phyloP scores from a whole-genome alignment of 2,888 invertebrate genomes.

The Agrotis ipsilon region DNA sequence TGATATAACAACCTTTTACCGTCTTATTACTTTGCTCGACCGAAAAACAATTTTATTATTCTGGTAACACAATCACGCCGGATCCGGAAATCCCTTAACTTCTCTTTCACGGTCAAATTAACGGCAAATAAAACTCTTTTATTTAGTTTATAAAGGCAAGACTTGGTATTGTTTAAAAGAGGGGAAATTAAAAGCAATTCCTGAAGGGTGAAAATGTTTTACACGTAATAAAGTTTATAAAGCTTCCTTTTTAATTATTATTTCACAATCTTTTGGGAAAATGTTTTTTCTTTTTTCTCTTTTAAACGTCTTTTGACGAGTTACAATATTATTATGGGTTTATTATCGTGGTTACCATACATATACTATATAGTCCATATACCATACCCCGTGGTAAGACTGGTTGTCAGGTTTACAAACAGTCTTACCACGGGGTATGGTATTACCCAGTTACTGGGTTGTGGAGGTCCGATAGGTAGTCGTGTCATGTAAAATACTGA shows the following conservation, averaged over 20 bases:
- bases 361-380: too few species aligned
- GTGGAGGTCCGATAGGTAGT: too few species aligned
- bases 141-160: conserved; percentile 32
- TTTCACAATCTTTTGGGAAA: not conserved
- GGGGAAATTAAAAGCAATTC: conserved; percentile 3
- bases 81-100: conserved; percentile 31
- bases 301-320: too few species aligned
- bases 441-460: too few species aligned
- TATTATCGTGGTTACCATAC: too few species aligned
- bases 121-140: conserved; percentile 39
- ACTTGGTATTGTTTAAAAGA: conserved; percentile 11
- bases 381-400: too few species aligned
- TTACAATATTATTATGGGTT: too few species aligned
- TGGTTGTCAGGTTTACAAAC: too few species aligned
- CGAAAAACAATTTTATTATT: conserved; percentile 34
- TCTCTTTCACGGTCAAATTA: conserved; percentile 50
- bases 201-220: not conserved
- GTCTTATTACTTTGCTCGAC: not conserved
- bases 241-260: not conserved
- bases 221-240: not conserved
- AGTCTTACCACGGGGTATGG: too few species aligned
- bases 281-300: too few species aligned
- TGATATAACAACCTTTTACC: not conserved
- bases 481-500: too few species aligned
- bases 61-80: not conserved